A percentile compares a stretch with the other conserved stretches of the same genome.
Conservation (phyloP, 2,888 invertebrate genomes). For the Pristionchus fissidentatus region DNA sequence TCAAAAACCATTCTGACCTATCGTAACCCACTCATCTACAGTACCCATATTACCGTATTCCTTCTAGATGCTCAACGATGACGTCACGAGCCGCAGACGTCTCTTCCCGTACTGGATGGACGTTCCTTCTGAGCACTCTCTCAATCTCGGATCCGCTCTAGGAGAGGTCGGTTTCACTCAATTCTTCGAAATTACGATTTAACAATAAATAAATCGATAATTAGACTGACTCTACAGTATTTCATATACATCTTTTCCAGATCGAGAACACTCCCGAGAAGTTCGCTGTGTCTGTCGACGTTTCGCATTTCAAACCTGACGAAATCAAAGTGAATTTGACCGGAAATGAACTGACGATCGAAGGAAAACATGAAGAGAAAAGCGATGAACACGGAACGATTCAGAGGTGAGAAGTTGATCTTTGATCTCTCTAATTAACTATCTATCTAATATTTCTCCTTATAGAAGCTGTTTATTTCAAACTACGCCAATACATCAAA, state of each 20-base stretch:
- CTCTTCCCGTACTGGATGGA: constrained; percentile 39
- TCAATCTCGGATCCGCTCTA: constrained; percentile 38
- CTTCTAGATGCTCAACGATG: constrained; percentile 23
- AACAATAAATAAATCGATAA: background rate
- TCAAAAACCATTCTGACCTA: too few species aligned
- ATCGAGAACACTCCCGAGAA: constrained; percentile 52
- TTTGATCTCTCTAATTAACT: too few species aligned
- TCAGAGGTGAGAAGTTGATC: constrained; percentile 46
- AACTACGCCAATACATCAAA: too few species aligned
- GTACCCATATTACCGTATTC: background rate
- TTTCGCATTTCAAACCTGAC: constrained; percentile 57
- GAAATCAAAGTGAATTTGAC: constrained; percentile 57
- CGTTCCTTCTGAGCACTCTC: constrained; percentile 4
- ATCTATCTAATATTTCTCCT: too few species aligned
- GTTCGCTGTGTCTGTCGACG: constrained; percentile 57
- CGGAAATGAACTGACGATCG: constrained; percentile 57
- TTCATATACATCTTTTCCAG: constrained; percentile 27
- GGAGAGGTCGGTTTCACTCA: constrained; percentile 40
- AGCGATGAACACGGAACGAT: constrained; percentile 54
- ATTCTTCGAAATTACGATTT: background rate
- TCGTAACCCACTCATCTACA: background rate
- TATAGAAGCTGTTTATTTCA: too few species aligned
- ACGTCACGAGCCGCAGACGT: background rate
- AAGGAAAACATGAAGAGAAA: constrained; percentile 58
- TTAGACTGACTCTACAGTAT: background rate